phyloP scores from a whole-genome alignment of 1,140 invertebrate species.

The Nephila pilipes region DNA sequence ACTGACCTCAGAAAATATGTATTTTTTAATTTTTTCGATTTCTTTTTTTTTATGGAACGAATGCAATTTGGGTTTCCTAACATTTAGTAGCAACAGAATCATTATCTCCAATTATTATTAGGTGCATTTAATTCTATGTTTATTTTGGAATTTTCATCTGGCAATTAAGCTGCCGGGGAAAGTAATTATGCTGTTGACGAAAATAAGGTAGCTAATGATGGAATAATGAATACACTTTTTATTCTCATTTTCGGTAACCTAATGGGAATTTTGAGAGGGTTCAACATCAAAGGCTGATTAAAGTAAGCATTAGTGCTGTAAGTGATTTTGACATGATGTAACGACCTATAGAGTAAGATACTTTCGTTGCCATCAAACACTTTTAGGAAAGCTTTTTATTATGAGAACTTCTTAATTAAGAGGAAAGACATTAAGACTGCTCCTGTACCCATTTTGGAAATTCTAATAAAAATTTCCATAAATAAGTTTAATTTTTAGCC shows the following conservation, averaged over 20 bases:
- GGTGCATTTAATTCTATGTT: slow-evolving; percentile 47
- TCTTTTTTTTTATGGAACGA: background rate
- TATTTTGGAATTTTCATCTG: slow-evolving; percentile 49
- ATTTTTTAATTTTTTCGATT: background rate
- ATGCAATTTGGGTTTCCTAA: background rate
- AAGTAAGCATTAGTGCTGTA: slow-evolving; percentile 25
- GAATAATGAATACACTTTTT: slow-evolving; percentile 47
- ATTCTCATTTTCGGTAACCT: slow-evolving; percentile 29
- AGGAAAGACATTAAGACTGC: slow-evolving; percentile 43
- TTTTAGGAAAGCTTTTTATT: slow-evolving; percentile 15
- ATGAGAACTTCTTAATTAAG: slow-evolving; percentile 40
- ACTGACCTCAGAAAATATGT: background rate
- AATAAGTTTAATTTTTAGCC: background rate
- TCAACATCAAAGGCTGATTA: slow-evolving; percentile 48
- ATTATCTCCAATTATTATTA: slow-evolving; percentile 27
- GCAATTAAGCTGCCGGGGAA: slow-evolving; percentile 57
- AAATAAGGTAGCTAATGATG: slow-evolving; percentile 51
- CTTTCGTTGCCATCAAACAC: background rate
- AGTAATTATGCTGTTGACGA: slow-evolving; percentile 65
- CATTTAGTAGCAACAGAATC: background rate
- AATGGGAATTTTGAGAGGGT: slow-evolving; percentile 49
- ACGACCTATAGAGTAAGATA: slow-evolving; percentile 6
- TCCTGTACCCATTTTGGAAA: background rate
- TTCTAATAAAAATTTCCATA: background rate
- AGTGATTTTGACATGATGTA: slow-evolving; percentile 59